Evolutionary conservation across 2,888 invertebrate species (phyloP), one percentile per base, ranked within the genome.

Genomic region (Sarcophaga rosellei): DNA sequence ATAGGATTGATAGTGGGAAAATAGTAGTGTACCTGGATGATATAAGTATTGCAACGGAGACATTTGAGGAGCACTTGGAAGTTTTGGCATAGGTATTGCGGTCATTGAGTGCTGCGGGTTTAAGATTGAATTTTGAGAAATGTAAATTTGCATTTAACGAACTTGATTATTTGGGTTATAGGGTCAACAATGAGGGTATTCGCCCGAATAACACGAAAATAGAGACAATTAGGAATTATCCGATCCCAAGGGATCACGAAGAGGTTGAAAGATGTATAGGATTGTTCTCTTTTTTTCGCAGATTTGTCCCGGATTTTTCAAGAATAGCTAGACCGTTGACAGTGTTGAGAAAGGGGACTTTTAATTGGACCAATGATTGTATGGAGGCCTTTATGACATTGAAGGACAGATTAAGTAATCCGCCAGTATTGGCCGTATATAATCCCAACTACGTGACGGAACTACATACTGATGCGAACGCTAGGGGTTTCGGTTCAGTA

Each of bases 71-170:
- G 25, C 25, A 25, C 25, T 25, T 25, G 25, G 25, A 25, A 25
- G 25, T 25, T 25, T 25, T 25, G 25, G 25, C 25, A 25, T 4
- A 25, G 25, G 25, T 25, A 4, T 25, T 25, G 25, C 25, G 25
- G 25, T 25, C 57, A 17, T 20, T 62, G 20, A 20, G 20, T 17
- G 62, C 11, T 17, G 62, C 62, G 11, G 62, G 62, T 62, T 62
- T 62, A 10, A 62, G 20, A 20, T 21, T 72, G 11, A 72, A 61
- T 61, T 72, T 57, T 25, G n/a, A n/a, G 3, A 77, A 77, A 59
- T 83, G 70, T n/a, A 75, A 63, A 21, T 81, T 69, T 62, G 74
- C n/a, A 15, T 66, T 69, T 20, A 11, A n/a, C 45, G 35, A 25
- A 25, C 25, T 25, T 25, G 25, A 25, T 25, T 25, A 4, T 25